Base-by-base conservation (phyloP, 2,113 vertebrate genomes). In the Gorsachius goisagi region DNA sequence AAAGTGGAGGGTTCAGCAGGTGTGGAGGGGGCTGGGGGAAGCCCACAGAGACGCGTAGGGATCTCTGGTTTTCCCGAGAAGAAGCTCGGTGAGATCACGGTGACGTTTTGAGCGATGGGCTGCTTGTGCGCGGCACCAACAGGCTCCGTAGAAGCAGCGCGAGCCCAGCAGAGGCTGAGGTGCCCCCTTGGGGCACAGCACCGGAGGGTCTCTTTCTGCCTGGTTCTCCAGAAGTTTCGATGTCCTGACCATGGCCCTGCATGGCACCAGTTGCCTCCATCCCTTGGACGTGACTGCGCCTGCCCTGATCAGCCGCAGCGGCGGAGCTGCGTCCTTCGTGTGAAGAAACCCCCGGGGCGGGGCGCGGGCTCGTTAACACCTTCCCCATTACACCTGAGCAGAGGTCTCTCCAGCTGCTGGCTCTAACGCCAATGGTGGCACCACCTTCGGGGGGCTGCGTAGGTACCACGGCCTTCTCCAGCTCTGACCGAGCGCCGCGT, bases 101-200 rank as follows among this genome's bases (percentile, higher is more conserved):
- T 8, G 9, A 17, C 0, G 0, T 24, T 79, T 44, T 59, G 32
- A 49, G 20, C 2, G 3, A 9, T 1, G 15, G 21, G 6, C 15
- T 76, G 24, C 26, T 7, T 30, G 9, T 27, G 3, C 0, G 2
- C 9, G 35, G 55, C 24, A 24, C 19, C 18, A 80, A 22, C 50
- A 28, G 60, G n/a, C 9, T 64, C 68, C 9, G 17, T 1, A 10
- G 13, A 14, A 6, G 24, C 35, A 12, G 28, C 20, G 27, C 14
- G 18, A 87, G 22, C 16, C 33, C 26, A 63, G n/a, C 8, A 2
- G 1, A 69, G 41, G 22, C 19, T 35, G 15, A 19, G 15, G 16
- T 33, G 32, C 5, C 35, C 6, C 22, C 8, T 5, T 21, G n/a
- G 27, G 11, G 53, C 15, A 27, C 58, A 90, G 49, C 27, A 32